Evolutionary conservation across 2,797 vertebrate genomes (phyloP), one percentile per base, ranked within the genome.

Genomic region (Leucoraja ocellata): DNA sequence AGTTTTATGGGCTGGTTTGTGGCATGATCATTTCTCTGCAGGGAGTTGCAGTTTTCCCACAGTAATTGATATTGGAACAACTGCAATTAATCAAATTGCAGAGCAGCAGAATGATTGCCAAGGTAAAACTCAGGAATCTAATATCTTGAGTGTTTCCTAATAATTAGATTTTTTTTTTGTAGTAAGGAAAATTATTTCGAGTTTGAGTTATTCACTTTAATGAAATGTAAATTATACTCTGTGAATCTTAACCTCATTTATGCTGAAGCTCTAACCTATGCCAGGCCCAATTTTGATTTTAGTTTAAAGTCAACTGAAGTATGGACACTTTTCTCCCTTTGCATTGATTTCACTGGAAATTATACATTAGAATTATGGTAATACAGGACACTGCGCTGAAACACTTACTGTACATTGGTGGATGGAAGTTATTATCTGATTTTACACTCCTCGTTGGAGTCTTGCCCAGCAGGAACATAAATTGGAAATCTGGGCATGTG

Each of bases 21-120:
- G 68, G 71, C 46, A 16, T 76, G 90, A 92, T 73, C 23, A 92
- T 92, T 76, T 92, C 90, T 76, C 65, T 92, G 90, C 71, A 91
- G 63, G 39, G 36, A 74, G 90, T 39, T 91, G 21, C 39, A 54
- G 71, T 21, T n/a, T 54, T 76, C 73, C 36, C 90, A 76, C 39
- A 76, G 90, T 74, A 76, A 92, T 92, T 92, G 90, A 73, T 76
- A 92, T 92, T 76, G 90, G 90, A 76, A 76, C 68, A 76, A 76
- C 71, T 46, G 36, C 71, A 92, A 92, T 92, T 92, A 92, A 92
- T 92, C 71, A 92, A 92, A 92, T 74, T 76, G 73, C 71, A 76
- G 23, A 28, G 73, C 25, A 58, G 36, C 13, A 92, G 76, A 92
- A 54, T 92, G 65, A 73, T 74, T 71, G 39, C 46, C 8, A 74